Base-by-base conservation (phyloP, 2,888 invertebrate species). In the Adelognathus sp. region DNA sequence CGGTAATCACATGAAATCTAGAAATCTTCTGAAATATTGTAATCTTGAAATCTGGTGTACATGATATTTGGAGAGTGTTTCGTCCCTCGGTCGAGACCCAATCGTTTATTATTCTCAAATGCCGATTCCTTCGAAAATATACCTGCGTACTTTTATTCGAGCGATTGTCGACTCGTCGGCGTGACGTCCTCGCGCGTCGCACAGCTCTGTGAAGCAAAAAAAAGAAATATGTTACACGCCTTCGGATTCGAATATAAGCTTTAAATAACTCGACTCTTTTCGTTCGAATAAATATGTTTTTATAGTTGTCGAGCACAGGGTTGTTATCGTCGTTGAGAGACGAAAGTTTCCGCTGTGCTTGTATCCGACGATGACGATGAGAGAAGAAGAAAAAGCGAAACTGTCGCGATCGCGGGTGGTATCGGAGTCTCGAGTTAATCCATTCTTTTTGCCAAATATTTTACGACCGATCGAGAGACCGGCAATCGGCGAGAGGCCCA, bases 381-480 rank as follows among this genome's bases (percentile, higher is more conserved):
- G 18, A 50, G 18, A 3, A 46, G 11, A 16, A 46, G 11, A 18
- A 21, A 46, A 50, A 7, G 7, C 1, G 52, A 18, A 31, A 16
- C 52, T n/a, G 24, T 29, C 39, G 16, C 56, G 27, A 66, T 7
- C 63, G 44, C 36, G 63, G n/a, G n/a, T n/a, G n/a, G n/a, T n/a
- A n/a, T 73, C 39, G n/a, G 56, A 69, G 27, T 39, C 31, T 69
- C 66, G 21, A 50, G 58, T n/a, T 21, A 31, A 24, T 21, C 24
- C 50, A 69, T 64, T 50, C 3, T 16, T 58, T 46, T 64, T 69
- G 44, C 58, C 31, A 56, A 41, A 46, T 54, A 14, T 33, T 64
- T 7, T 41, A 58, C 54, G 50, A 66, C 54, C 77, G 87, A 90
- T 88, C 89, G 89, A 89, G 89, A 88, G 87, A 89, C 80, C 88